Percentiles rank a stretch among this genome's conserved stretches.
phyloP scores from a whole-genome alignment of 2,113 vertebrate genomes.

The Gnathonemus echidnorhynchus region DNA sequence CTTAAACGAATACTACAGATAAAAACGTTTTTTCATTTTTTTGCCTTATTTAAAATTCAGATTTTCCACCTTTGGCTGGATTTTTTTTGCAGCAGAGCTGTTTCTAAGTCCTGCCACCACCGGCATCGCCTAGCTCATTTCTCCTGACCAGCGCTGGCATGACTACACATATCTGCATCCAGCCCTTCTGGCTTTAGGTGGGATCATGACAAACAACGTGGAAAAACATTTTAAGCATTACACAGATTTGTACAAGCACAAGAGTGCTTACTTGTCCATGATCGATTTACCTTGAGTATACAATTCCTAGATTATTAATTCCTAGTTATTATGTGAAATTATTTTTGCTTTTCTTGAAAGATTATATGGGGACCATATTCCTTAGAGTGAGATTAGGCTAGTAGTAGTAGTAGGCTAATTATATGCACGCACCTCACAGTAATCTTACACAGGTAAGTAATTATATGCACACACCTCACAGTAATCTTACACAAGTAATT shows the following conservation, averaged over 20 bases:
- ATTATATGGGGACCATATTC: conserved; percentile 61
- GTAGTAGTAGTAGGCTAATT: neutral
- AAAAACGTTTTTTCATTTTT: neutral
- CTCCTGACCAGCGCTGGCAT: neutral
- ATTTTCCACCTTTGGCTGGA: neutral
- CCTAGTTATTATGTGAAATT: neutral
- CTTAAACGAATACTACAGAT: neutral
- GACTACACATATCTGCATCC: neutral
- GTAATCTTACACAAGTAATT: neutral
- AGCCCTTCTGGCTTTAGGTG: neutral
- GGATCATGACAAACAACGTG: neutral
- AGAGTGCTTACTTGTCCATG: neutral
- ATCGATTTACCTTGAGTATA: neutral
- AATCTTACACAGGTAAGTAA: neutral
- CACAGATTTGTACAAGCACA: neutral
- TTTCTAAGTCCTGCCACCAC: neutral
- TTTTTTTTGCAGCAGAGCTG: neutral
- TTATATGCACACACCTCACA: neutral
- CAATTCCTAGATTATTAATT: neutral
- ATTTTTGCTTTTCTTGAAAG: conserved; percentile 39
- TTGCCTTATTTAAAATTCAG: neutral
- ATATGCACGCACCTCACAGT: neutral
- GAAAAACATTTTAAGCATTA: neutral
- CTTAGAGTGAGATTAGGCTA: conserved; percentile 57
- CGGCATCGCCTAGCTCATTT: neutral